Evolutionary conservation across 2,797 vertebrate species (phyloP), one percentile per base, ranked within the genome.

Genomic region (Glossophaga mutica): DNA sequence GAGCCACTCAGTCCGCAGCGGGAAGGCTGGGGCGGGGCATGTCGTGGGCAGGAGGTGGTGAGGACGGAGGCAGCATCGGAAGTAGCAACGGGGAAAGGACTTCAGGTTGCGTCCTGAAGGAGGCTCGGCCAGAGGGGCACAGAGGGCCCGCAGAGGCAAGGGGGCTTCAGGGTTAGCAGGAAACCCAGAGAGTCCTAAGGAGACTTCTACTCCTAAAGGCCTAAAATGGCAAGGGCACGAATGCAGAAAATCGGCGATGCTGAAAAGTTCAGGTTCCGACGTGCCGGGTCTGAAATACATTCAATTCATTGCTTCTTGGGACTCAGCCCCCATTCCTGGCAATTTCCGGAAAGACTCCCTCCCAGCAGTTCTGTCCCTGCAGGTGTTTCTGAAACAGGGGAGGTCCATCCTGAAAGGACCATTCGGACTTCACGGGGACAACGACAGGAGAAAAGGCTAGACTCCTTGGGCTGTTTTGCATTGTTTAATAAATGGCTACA

Each of bases 21-120:
- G 15, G 18, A 44, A 84, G 70, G 68, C 34, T 26, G 3, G 32
- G 67, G 5, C 48, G 24, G 46, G 50, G 6, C 3, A 2, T 18
- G 21, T 9, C 21, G 9, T 46, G 26, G 1, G 2, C 18, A 65
- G 44, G 70, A 7, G 14, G 3, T 15, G 26, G 9, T 50, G 29
- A 87, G 37, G 2, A 19, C 2, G 4, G 5, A 24, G 32, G 9
- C 12, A 11, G 14, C 6, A 1, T 57, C 29, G 18, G 55, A 94
- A 57, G 50, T n/a, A 3, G 5, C 6, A 37, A 18, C 10, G 7
- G 3, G 3, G 50, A 34, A 65, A 83, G 46, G 21, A 16, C 14
- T 14, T 1, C 57, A 24, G 2, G 2, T 5, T 1, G 0, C 16
- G 0, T 15, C 37, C 1, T 39, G 32, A 14, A 67, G 2, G 1